Evolutionary conservation across 2,797 vertebrate species (phyloP).

Genomic region (Peromyscus eremicus): DNA sequence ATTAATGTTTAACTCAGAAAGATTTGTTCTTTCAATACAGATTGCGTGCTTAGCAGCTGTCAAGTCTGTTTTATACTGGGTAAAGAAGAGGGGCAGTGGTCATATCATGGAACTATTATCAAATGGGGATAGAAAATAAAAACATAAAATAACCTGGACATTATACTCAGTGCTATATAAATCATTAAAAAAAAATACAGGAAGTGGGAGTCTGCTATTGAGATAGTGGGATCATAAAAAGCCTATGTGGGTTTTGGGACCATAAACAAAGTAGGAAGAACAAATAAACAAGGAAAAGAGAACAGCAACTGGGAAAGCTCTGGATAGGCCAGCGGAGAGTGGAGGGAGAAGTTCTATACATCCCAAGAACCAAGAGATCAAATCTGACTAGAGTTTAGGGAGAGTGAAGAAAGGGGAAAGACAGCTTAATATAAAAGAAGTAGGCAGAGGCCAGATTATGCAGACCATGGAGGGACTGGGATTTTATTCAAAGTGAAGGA

Average conservation of each 20-base stretch:
- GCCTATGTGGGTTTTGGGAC: not conserved
- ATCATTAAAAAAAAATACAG: not conserved
- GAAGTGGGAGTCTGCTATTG: not conserved
- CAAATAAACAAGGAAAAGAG: not conserved
- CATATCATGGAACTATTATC: not conserved
- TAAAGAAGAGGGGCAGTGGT: conserved; percentile 15
- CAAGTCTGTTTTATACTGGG: not conserved
- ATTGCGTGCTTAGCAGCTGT: not conserved
- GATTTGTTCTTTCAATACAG: not conserved
- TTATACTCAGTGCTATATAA: not conserved
- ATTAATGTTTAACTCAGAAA: not conserved
- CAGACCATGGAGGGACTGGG: not conserved
- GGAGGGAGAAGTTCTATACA: not conserved
- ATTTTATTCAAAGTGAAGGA: not conserved
- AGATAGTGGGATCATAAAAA: not conserved
- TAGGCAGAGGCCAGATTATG: not conserved
- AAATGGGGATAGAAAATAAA: not conserved
- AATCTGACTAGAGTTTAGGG: not conserved
- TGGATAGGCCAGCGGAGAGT: accelerated
- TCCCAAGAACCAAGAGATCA: not conserved
- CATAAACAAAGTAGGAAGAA: not conserved
- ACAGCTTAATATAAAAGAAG: not conserved
- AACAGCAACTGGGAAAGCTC: not conserved
- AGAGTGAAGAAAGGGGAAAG: not conserved
- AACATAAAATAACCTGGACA: not conserved